Evolutionary conservation across 2,888 invertebrate genomes (phyloP), one percentile per base, ranked within the genome.

Genomic region (Eristalinus aeneus): DNA sequence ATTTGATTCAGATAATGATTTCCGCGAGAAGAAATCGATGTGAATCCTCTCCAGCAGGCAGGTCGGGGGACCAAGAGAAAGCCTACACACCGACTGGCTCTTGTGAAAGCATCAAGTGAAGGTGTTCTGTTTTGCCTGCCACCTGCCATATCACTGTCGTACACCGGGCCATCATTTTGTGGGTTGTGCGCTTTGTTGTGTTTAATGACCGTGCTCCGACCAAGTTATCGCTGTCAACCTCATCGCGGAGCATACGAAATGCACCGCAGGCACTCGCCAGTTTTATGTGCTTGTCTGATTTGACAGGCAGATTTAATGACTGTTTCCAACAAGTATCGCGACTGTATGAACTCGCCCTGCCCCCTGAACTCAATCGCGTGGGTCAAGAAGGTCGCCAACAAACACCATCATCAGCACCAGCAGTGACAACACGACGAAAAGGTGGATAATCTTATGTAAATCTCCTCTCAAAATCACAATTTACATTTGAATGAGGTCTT

Each of bases 401-500:
- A 74, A 39, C 34, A 46, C 1, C 61, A n/a, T 20, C 22, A 4
- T 5, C 39, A 64, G 22, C 61, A 20, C 11, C 65, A n/a, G 16
- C n/a, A 16, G 46, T 46, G 46, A 46, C 46, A 46, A 16, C 39
- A 56, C 34, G 27, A 4, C 23, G n/a, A 72, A 71, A 75, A 54
- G 56, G 54, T 2, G n/a, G 64, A 64, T 10, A 60, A 74, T 61
- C 76, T 82, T 82, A 74, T 83, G 82, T 46, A 68, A 72, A 84
- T 65, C 79, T 71, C 79, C 39, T 60, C 27, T 68, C n/a, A 60
- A 75, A 84, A 79, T 67, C 22, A 80, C 69, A 75, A 80, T 84
- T 84, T 80, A 71, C 84, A 84, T 84, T 79, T 79, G 79, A 74
- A 84, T 84, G 74, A 74, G 79, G 65, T 65, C 60, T 39, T 2